Evolutionary conservation across 1,140 invertebrate species (phyloP), one percentile per base, ranked within the genome.

Genomic region (Dufourea novaeangliae): DNA sequence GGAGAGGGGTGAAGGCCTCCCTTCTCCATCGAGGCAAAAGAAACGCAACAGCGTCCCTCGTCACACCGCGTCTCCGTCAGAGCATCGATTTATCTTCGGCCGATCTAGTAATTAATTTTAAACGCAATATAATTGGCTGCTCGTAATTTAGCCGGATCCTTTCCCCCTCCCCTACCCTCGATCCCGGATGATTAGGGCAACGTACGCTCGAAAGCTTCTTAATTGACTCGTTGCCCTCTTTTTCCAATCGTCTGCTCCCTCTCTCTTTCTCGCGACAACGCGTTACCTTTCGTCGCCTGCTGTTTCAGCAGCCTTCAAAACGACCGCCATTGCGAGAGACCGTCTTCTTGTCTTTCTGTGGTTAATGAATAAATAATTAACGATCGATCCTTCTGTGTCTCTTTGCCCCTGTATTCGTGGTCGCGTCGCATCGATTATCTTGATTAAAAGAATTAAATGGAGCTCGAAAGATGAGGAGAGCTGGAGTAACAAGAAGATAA

Each of bases 91-190:
- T 86, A 88, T 88, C 86, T 84, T 75, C 68, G 79, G 17, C 44
- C 74, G 72, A 88, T 88, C 86, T 87, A 87, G 74, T 87, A 88
- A 88, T 88, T 88, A 88, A 88, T 88, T 88, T 88, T 88, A 88
- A 88, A 88, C 81, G 86, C 81, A 85, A 87, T 88, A 87, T 87
- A 88, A 88, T 88, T 88, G 86, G 86, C 62, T 73, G 84, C 72
- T 82, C 79, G 79, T 89, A 80, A 87, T 87, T 88, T 86, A 82
- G 64, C 74, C 76, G 37, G 61, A 32, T 61, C 34, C 46, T n/a
- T n/a, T 20, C 4, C 61, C 37, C 41, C 56, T 64, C 50, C 44
- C 27, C 12, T 32, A 25, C 34, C 32, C 54, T 50, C 37, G 56
- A 17, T 27, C 27, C 50, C 44, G 27, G 39, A 63, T 68, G 82